These are phyloP conservation scores for Styela plicata DNA, from an alignment of 23 tunicate species.

Conservation along the genomic window DNA sequence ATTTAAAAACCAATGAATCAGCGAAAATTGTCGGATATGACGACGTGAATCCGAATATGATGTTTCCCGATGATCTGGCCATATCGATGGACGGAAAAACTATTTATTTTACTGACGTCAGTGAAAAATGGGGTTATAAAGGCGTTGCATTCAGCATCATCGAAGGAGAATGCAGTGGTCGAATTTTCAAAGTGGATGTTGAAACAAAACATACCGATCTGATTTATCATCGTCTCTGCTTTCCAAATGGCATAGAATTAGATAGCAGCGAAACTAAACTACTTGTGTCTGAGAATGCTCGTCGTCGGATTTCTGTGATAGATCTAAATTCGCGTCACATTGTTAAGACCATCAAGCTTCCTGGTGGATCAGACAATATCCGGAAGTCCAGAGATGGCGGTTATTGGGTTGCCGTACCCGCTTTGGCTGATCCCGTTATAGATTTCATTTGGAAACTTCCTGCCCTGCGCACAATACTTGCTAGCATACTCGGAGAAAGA, in stretches of 20 bases:
- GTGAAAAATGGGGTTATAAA: conserved; percentile 1
- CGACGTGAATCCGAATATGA: conserved; percentile 3
- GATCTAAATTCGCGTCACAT: neutral
- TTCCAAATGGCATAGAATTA: conserved; percentile 16
- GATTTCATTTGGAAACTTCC: neutral
- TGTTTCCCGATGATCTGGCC: conserved; percentile 13
- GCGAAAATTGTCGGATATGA: neutral
- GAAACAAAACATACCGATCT: neutral
- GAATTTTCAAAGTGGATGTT: neutral
- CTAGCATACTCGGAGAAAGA: neutral
- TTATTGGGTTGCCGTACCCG: conserved; percentile 28
- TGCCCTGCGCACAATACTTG: neutral
- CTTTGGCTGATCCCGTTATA: neutral
- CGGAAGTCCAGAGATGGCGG: conserved; percentile 4
- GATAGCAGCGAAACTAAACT: neutral
- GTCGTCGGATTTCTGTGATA: neutral
- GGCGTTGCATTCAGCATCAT: neutral
- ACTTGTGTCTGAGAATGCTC: conserved; percentile 6
- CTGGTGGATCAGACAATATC: conserved; percentile 16
- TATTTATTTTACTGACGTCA: conserved; percentile 17
- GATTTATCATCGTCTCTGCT: conserved; percentile 8
- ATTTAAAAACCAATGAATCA: neutral
- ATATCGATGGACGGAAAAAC: conserved; percentile 6
- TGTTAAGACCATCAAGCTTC: conserved; percentile 8
- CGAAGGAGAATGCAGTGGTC: conserved; percentile 12